Evolutionary conservation across 2,888 invertebrate genomes (phyloP), one percentile per base, ranked within the genome.

Genomic region (Microplitis deprimator): DNA sequence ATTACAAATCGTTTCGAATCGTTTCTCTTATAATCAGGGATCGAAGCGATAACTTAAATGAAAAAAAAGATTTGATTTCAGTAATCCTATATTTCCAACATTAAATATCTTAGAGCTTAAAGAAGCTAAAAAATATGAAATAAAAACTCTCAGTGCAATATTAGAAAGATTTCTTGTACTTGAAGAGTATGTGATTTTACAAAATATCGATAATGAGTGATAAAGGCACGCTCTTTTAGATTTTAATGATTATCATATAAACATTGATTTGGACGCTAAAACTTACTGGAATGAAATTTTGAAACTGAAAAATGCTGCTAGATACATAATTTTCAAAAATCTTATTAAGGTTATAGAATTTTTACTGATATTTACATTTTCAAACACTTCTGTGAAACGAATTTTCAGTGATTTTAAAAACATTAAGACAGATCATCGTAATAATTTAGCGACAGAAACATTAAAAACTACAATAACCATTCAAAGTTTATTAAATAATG

Each of bases 131-230:
- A 73, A 73, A 13, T 82, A 79, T 50, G 64, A 80, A 73, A 71
- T 73, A 59, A 80, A 81, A 76, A 71, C 79, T 20, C 67, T 83
- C 38, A 29, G n/a, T 5, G 16, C n/a, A 29, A 65, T 81, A 20
- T 59, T 78, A 60, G 16, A 79, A 17, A 80, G 80, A 75, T 83
- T 82, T 79, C 81, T 81, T 6, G 38, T 79, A 41, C 41, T 81
- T 17, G 78, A 75, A 75, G 59, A 79, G 17, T 75, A 41, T 70
- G 38, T 79, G 5, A 72, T 76, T 67, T 8, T 65, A 16, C 82
- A 80, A 78, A 60, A 70, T 5, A 39, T 78, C 6, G 81, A 81
- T 39, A 79, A 82, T 76, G 82, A 82, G 41, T 82, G 82, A 79
- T 73, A 70, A 62, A 38, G 68, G 13, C 82, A 81, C 76, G 81